Evolutionary conservation across 2,113 vertebrate genomes (phyloP).

Genomic region (Riparia riparia): DNA sequence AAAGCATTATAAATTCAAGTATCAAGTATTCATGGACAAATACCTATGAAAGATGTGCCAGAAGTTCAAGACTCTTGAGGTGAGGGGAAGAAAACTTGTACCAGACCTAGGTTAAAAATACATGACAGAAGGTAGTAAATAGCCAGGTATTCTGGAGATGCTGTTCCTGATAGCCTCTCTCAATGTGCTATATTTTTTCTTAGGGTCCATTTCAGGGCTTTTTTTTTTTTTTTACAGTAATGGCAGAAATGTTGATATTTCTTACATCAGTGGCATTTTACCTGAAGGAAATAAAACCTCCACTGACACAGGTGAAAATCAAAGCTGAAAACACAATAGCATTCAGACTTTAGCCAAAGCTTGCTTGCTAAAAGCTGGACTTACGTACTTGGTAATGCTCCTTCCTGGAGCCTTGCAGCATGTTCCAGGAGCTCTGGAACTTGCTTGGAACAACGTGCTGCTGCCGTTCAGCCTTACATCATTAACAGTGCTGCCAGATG

Average conservation of each 20-base stretch:
- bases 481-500: background rate
- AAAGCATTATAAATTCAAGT: background rate
- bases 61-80: background rate
- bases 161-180: background rate
- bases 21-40: background rate
- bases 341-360: background rate
- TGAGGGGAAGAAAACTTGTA: background rate
- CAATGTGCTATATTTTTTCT: background rate
- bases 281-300: background rate
- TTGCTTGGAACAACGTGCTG: background rate
- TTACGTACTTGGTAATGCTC: background rate
- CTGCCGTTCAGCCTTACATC: background rate
- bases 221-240: background rate
- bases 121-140: background rate
- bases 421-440: background rate
- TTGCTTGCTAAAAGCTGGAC: background rate
- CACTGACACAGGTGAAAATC: background rate
- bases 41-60: background rate
- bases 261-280: background rate
- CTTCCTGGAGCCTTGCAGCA: conserved; percentile 32
- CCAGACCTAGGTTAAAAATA: background rate
- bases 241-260: background rate
- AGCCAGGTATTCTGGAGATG: background rate
- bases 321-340: background rate
- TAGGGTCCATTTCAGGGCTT: background rate